phyloP scores from a whole-genome alignment of 30 jellyfish, hydroid and myxozoan species.

The Pseudorhiza aurosa region DNA sequence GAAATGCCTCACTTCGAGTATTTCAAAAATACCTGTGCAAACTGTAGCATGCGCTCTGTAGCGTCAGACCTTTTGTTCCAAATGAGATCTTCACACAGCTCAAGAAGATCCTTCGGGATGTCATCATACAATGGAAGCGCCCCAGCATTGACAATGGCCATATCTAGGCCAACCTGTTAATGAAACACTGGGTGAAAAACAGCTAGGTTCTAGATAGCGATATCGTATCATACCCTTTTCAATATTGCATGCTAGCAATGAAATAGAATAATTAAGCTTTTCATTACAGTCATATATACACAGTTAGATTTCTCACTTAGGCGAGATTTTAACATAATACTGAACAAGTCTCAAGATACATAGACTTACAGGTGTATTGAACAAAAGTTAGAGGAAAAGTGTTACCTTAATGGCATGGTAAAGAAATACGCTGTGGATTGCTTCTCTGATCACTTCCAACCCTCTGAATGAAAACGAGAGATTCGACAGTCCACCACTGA shows the following conservation, averaged over 20 bases:
- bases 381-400: not conserved
- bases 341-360: too few species aligned
- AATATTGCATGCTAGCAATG: too few species aligned
- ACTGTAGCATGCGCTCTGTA: constrained; percentile 93
- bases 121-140: constrained; percentile 96
- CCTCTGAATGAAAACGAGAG: constrained; percentile 97
- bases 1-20: too few species aligned
- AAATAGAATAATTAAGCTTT: too few species aligned
- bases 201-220: too few species aligned
- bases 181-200: too few species aligned
- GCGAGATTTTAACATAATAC: too few species aligned
- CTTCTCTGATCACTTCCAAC: constrained; percentile 87
- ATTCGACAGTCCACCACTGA: constrained; percentile 97
- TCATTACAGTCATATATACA: too few species aligned
- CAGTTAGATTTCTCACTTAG: too few species aligned
- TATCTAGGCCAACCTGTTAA: constrained; percentile 95
- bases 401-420: constrained; percentile 95
- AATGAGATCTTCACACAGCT: constrained; percentile 91
- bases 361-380: too few species aligned
- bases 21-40: constrained; percentile 85
- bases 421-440: constrained; percentile 92
- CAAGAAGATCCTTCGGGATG: constrained; percentile 81
- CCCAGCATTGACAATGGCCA: constrained; percentile 99
- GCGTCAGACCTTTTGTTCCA: constrained; percentile 84
- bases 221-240: too few species aligned